phyloP scores from a whole-genome alignment of 2,888 invertebrate genomes.

The Camptogramma bilineatum region DNA sequence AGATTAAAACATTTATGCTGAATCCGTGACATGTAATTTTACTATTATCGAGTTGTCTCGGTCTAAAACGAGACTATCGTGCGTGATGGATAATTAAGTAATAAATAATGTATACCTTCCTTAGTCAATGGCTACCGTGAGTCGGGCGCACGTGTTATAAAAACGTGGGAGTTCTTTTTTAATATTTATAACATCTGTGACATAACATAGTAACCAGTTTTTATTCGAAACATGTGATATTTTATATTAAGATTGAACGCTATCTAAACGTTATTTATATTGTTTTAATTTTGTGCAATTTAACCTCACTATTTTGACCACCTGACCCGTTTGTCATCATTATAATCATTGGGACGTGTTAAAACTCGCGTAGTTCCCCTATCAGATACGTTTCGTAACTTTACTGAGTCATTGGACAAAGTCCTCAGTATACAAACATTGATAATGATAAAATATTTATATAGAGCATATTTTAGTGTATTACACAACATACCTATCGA shows the following conservation, averaged over 20 bases:
- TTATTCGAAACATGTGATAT: background rate
- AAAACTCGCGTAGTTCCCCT: conserved; percentile 35
- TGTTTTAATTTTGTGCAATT: background rate
- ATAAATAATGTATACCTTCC: conserved; percentile 10
- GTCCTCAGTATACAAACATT: conserved; percentile 49
- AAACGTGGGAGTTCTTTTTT: conserved; percentile 20
- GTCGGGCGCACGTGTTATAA: conserved; percentile 25
- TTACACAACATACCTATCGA: conserved; percentile 42
- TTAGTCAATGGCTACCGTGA: conserved; percentile 1
- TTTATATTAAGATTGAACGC: no score
- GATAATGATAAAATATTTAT: conserved; percentile 50
- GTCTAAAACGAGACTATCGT: conserved; percentile 4
- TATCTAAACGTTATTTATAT: background rate
- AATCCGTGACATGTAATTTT: no score
- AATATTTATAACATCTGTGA: conserved; percentile 4
- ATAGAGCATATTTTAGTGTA: conserved; percentile 48
- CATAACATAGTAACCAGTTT: conserved; percentile 12
- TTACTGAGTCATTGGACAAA: conserved; percentile 55
- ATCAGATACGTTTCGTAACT: conserved; percentile 50
- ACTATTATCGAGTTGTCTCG: background rate
- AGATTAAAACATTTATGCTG: no score
- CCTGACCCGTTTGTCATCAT: background rate
- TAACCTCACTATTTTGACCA: background rate
- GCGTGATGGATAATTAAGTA: conserved; percentile 7
- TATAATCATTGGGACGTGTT: conserved; percentile 20